Percentiles rank a stretch among this genome's conserved stretches.
These are phyloP conservation scores for silkworm (Bombyx mori) DNA, from an alignment of 1,140 invertebrate species.

Conservation along the genomic window DNA sequence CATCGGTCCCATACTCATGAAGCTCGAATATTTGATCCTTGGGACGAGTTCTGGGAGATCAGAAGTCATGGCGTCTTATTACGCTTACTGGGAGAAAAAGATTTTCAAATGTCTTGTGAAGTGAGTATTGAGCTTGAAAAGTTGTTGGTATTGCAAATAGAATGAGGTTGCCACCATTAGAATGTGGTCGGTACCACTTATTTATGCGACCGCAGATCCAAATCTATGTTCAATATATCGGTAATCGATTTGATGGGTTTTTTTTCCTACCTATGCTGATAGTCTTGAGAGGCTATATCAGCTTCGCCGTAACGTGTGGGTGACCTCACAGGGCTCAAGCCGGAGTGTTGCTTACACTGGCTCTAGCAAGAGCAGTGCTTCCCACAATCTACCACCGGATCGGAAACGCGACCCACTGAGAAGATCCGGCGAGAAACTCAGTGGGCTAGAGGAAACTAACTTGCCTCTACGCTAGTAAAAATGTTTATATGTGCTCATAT, in stretches of 20 bases:
- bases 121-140: conserved; percentile 21
- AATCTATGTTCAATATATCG: neutral
- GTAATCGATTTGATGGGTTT: neutral
- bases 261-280: no score
- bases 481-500: neutral
- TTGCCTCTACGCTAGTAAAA: neutral
- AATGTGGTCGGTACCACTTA: neutral
- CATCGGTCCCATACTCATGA: conserved; percentile 83
- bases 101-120: conserved; percentile 70
- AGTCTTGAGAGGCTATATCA: no score
- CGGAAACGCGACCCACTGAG: no score
- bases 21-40: conserved; percentile 83
- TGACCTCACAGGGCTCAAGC: no score
- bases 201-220: neutral
- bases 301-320: no score
- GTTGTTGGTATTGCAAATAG: neutral
- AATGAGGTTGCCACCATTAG: neutral
- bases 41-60: conserved; percentile 77
- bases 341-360: no score
- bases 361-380: no score
- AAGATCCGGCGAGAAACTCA: no score
- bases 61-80: conserved; percentile 77
- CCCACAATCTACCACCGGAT: no score
- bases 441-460: neutral
- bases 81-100: conserved; percentile 79